Base-by-base conservation (phyloP, 2,888 invertebrate genomes). In the Aphodius sticticus region DNA sequence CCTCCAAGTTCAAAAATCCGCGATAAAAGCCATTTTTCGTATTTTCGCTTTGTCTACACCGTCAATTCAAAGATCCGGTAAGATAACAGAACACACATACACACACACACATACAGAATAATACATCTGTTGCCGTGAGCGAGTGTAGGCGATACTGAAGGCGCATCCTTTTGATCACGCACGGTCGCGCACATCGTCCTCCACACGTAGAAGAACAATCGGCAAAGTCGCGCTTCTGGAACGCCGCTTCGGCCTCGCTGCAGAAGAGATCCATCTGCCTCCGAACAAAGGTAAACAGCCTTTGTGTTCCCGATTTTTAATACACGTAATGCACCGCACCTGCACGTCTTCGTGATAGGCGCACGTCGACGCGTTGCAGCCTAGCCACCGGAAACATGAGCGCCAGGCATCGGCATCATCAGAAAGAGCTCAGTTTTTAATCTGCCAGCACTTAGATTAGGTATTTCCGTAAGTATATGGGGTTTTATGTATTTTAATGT, bases 311-410 rank as follows among this genome's bases (percentile, higher is more conserved):
- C n/a, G 81, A 82, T 81, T 83, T 83, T 83, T 83, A 83, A 83
- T 83, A 83, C 83, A 80, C 83, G 83, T 83, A 83, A 83, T 83
- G 83, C 82, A 83, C 83, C 82, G 83, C 81, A 82, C 81, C 80
- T 81, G 74, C 74, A 74, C 12, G 12, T 53, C 53, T 9, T 53
- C 53, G 7, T 53, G 53, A 53, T 53, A 53, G 53, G 53, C 53
- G 53, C 53, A 74, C 74, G 74, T n/a, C 36, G 74, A 36, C 35
- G 36, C 74, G 74, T 35, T 26, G 36, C 53, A 7, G 53, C 12
- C 12, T 53, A 53, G 7, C 53, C 53, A 53, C 53, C 53, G 53
- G 53, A 53, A 53, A 53, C 53, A 53, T 26, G 26, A 53, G 2
- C 2, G 53, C 1, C 0, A 53, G 2, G 9, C 7, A 12, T 9